Evolutionary conservation across 2,888 invertebrate genomes (phyloP).

Genomic region (Crematogaster levior): DNA sequence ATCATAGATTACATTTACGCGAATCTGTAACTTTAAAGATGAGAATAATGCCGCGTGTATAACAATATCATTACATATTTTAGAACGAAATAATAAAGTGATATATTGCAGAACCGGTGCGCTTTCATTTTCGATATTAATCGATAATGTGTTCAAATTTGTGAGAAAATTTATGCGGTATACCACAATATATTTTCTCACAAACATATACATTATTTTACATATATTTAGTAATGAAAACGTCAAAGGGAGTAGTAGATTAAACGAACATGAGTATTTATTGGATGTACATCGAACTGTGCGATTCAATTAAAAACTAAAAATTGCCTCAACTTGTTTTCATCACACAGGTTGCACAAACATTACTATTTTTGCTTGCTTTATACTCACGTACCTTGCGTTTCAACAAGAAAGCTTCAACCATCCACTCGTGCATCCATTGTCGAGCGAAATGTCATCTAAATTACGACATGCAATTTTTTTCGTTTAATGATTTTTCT

Average conservation of each 20-base stretch:
- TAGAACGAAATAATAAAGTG: background rate
- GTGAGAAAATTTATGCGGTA: background rate
- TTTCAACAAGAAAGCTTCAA: conserved; percentile 67
- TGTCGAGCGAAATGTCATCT: conserved; percentile 28
- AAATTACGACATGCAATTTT: conserved; percentile 28
- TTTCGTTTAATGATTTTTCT: background rate
- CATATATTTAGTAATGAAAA: conserved; percentile 7
- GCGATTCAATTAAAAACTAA: conserved; percentile 75
- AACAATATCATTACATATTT: background rate
- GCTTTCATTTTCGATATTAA: background rate
- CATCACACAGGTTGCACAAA: conserved; percentile 64
- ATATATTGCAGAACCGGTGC: background rate
- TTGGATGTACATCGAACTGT: conserved; percentile 49
- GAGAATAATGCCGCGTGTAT: background rate
- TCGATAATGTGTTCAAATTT: background rate
- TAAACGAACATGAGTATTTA: conserved; percentile 57
- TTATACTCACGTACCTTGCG: conserved; percentile 52
- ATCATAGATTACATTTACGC: background rate
- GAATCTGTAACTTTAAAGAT: background rate
- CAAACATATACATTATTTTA: background rate
- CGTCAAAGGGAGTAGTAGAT: conserved; percentile 53
- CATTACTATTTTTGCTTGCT: conserved; percentile 64
- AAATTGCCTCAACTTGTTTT: conserved; percentile 70
- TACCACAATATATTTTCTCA: background rate
- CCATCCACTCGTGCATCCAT: background rate